phyloP scores from a whole-genome alignment of 2,797 vertebrate species.

The Takifugu ocellatus region DNA sequence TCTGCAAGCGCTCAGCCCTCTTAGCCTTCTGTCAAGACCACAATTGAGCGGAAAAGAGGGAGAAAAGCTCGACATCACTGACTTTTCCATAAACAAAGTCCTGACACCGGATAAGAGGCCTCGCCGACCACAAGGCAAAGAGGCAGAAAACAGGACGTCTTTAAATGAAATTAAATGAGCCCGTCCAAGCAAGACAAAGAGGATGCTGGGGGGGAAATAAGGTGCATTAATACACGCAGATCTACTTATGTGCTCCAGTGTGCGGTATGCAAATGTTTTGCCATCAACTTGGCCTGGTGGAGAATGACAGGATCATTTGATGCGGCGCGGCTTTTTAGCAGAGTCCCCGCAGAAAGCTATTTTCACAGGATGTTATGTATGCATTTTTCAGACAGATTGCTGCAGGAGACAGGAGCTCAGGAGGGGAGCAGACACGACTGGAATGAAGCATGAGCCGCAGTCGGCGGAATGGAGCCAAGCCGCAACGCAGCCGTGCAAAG shows the following conservation, averaged over 20 bases:
- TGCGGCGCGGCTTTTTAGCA: conserved; percentile 59
- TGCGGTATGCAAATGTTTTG: conserved; percentile 68
- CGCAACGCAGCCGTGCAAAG: conserved; percentile 25
- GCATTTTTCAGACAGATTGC: conserved; percentile 74
- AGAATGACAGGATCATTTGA: conserved; percentile 69
- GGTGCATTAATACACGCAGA: conserved; percentile 12
- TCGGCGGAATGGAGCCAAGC: conserved; percentile 54
- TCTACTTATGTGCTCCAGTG: conserved; percentile 18
- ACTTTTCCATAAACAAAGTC: background rate
- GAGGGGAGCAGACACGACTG: conserved; percentile 59
- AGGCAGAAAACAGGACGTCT: conserved; percentile 3
- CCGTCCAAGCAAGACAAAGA: conserved; percentile 1
- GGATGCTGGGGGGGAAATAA: background rate
- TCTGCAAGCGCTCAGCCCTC: background rate
- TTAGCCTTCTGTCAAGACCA: background rate
- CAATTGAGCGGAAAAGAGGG: background rate
- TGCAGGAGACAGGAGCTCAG: conserved; percentile 69
- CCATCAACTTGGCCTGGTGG: conserved; percentile 57
- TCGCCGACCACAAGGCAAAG: background rate
- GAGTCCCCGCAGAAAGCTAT: conserved; percentile 70
- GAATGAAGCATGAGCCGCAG: conserved; percentile 61
- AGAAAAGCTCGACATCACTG: background rate
- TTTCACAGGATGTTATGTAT: conserved; percentile 72
- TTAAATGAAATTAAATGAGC: conserved; percentile 1
- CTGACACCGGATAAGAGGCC: background rate